Evolutionary conservation across 2,113 vertebrate genomes (phyloP).

Genomic region (Eleginops maclovinus): DNA sequence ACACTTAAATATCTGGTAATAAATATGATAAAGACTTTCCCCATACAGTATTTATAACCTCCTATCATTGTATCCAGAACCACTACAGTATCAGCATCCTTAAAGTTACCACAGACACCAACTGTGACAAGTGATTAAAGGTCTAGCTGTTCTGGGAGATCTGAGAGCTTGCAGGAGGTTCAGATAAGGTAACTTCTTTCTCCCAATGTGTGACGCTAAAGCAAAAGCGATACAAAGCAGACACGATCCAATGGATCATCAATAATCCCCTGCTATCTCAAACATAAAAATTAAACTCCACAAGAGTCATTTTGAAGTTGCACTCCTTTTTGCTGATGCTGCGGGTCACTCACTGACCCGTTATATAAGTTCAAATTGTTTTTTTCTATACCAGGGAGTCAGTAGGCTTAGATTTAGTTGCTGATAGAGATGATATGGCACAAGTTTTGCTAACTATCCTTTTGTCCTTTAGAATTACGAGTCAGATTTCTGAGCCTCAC

Average conservation of each 20-base stretch:
- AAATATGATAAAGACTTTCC: background rate
- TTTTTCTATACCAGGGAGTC: conserved; percentile 39
- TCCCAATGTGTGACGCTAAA: conserved; percentile 34
- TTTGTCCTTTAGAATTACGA: conserved; percentile 63
- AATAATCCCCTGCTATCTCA: conserved; percentile 55
- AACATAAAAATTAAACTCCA: conserved; percentile 53
- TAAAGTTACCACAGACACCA: conserved; percentile 32
- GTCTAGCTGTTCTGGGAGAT: conserved; percentile 51
- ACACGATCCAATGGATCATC: conserved; percentile 56
- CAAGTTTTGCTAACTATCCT: conserved; percentile 62
- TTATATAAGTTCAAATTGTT: conserved; percentile 45
- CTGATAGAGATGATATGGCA: conserved; percentile 64
- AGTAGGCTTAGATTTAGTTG: conserved; percentile 32
- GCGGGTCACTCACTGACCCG: conserved; percentile 44
- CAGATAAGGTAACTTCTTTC: conserved; percentile 59
- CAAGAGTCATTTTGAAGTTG: conserved; percentile 45
- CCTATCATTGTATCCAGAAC: conserved; percentile 6
- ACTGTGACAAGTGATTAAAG: conserved; percentile 65
- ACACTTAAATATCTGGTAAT: background rate
- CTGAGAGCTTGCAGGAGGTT: conserved; percentile 31
- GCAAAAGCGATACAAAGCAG: conserved; percentile 52
- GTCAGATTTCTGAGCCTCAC: conserved; percentile 26
- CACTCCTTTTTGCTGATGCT: conserved; percentile 39
- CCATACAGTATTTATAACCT: background rate
- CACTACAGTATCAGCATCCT: conserved; percentile 22